These are phyloP conservation scores for Ctenosaura bakeri DNA, from an alignment of 2,797 vertebrate genomes.

Conservation along the genomic window DNA sequence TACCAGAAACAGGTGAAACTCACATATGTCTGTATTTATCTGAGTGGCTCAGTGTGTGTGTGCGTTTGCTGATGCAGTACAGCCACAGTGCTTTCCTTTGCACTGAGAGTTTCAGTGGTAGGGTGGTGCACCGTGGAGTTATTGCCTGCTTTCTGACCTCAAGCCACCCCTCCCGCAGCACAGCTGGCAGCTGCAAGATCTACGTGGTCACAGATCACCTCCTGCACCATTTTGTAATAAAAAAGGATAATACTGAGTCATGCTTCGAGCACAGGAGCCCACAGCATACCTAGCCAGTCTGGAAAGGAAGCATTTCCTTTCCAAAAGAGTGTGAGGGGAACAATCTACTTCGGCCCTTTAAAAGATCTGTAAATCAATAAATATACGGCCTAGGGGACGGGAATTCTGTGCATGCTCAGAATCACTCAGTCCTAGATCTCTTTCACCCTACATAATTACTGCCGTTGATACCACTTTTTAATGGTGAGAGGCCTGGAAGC, in stretches of 20 bases:
- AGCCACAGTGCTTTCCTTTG: background rate
- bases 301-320: slow-evolving; percentile 1
- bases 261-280: background rate
- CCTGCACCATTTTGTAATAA: background rate
- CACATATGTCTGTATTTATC: background rate
- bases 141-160: background rate
- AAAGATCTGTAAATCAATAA: background rate
- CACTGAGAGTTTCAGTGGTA: no score
- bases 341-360: background rate
- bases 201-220: background rate
- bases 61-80: background rate
- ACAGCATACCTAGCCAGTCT: background rate
- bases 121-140: background rate
- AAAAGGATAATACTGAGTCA: background rate
- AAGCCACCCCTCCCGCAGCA: background rate
- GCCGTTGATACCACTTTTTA: no score
- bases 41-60: background rate
- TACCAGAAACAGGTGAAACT: background rate
- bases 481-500: no score
- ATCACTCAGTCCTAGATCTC: no score
- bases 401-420: background rate
- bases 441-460: no score
- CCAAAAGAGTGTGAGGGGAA: background rate
- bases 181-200: background rate
- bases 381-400: background rate